These are phyloP conservation scores for Morone chrysops DNA, from an alignment of 2,113 vertebrate genomes.

Conservation along the genomic window DNA sequence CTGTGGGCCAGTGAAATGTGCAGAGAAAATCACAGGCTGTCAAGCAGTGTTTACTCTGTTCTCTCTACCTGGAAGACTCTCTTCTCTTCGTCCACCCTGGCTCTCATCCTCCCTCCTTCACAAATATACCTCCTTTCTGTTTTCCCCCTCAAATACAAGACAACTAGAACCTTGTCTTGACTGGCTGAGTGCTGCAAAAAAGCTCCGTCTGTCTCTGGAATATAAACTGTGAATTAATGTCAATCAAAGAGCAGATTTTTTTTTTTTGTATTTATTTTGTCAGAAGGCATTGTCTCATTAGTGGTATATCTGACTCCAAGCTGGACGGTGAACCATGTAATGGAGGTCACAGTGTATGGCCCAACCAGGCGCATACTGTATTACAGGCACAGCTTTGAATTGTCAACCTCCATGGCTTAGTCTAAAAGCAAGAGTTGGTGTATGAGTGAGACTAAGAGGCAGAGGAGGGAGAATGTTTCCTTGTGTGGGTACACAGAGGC, in stretches of 20 bases:
- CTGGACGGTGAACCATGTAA: slow-evolving; percentile 31
- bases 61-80: slow-evolving; percentile 63
- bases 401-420: slow-evolving; percentile 8
- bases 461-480: not conserved
- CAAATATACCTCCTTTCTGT: slow-evolving; percentile 38
- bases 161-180: slow-evolving; percentile 30
- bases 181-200: slow-evolving; percentile 20
- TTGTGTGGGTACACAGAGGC: slow-evolving; percentile 17
- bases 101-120: slow-evolving; percentile 35
- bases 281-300: slow-evolving; percentile 6
- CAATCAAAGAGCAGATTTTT: slow-evolving; percentile 26
- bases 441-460: not conserved
- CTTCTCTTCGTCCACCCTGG: slow-evolving; percentile 36
- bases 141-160: slow-evolving; percentile 25
- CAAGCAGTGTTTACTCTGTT: slow-evolving; percentile 66
- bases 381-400: slow-evolving; percentile 27
- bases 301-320: slow-evolving; percentile 5
- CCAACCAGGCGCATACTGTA: slow-evolving; percentile 14
- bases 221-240: slow-evolving; percentile 37
- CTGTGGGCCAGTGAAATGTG: slow-evolving; percentile 45
- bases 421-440: slow-evolving; percentile 29
- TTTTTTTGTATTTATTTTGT: not conserved
- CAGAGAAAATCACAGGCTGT: slow-evolving; percentile 64
- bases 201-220: slow-evolving; percentile 15
- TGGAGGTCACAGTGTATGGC: slow-evolving; percentile 18